Evolutionary conservation across 2,797 vertebrate species (phyloP).

Genomic region (Delichon dasypus): DNA sequence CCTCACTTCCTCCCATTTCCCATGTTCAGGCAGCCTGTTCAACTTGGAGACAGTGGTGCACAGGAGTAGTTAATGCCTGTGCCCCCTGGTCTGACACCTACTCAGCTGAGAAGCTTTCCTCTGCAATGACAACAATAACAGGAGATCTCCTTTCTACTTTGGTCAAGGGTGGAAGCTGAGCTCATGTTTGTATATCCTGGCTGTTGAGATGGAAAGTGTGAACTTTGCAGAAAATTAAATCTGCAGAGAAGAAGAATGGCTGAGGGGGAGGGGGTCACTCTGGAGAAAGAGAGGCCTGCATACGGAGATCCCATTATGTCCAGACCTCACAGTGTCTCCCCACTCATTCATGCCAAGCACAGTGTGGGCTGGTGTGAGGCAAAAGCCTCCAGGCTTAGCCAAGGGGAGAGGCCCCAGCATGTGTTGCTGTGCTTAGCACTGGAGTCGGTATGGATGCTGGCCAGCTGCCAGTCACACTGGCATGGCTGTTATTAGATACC

Average conservation of each 20-base stretch:
- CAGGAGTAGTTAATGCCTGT: background rate
- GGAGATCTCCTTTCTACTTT: slow-evolving; percentile 45
- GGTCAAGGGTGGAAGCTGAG: slow-evolving; percentile 65
- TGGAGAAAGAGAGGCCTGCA: slow-evolving; percentile 68
- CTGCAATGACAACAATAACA: slow-evolving; percentile 6
- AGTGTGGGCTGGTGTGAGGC: slow-evolving; percentile 42
- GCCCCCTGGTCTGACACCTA: background rate
- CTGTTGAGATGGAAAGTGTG: slow-evolving; percentile 76
- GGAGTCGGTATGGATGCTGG: slow-evolving; percentile 26
- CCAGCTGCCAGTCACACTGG: slow-evolving; percentile 39
- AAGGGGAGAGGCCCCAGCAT: slow-evolving; percentile 56
- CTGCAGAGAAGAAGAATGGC: slow-evolving; percentile 49
- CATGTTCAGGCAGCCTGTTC: background rate
- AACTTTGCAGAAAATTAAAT: slow-evolving; percentile 73
- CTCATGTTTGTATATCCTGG: slow-evolving; percentile 73
- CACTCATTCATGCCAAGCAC: slow-evolving; percentile 56
- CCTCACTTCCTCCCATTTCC: background rate
- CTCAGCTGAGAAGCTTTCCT: background rate
- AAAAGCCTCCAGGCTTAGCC: slow-evolving; percentile 48
- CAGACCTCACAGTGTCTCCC: slow-evolving; percentile 72
- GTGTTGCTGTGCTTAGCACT: slow-evolving; percentile 42
- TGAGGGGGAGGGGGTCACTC: slow-evolving; percentile 36
- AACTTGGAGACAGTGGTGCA: background rate
- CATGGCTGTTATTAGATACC: slow-evolving; percentile 58
- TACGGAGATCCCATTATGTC: slow-evolving; percentile 80